Base-by-base conservation (phyloP, 1,140 invertebrate species). In the Pygmarrhopalites habei region DNA sequence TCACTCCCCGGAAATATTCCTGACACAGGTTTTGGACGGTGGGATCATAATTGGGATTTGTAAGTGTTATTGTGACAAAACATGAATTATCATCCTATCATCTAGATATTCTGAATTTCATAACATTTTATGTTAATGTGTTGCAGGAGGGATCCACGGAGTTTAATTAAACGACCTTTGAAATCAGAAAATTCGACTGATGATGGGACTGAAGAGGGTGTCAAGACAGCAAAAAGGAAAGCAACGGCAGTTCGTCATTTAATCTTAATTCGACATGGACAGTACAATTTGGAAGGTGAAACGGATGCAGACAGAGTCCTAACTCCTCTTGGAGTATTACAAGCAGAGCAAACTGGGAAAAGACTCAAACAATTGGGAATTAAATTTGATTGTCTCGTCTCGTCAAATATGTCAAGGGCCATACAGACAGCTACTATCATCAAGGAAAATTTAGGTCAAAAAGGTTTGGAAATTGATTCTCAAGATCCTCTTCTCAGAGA, bases 331-430 rank as follows among this genome's bases (percentile, higher is more conserved):
- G 69, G 69, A 7, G 23, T 56, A 72, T 77, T 84, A 58, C 94
- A 98, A 79, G 92, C 93, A 1, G 80, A 85, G 51, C 73, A 83
- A 19, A 92, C 92, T 15, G 94, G 92, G 0, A 76, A 83, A 70
- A 79, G 90, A 29, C 77, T 92, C 19, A 83, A 84, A 58, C 81
- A 85, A 56, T 75, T 98, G 35, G 80, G 82, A 69, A 80, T 90
- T 55, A 87, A 88, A 46, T 96, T 87, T 77, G 85, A 86, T 29
- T 74, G 79, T 23, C 78, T 97, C 41, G 79, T 94, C 0, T 82
- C 84, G 53, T 99, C 95, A 0, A 96, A 92, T 1, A 95, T 99
- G 94, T 85, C 85, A 0, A 78, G 96, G 68, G 95, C 95, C 0
- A 85, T 86, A 68, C 89, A 98, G 77, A 98, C 95, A 5, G 89